Evolutionary conservation across 1,140 invertebrate genomes (phyloP).

Genomic region (silkworm (Bombyx mori)): ASM3026992v2 NC_085131.1:2722501-2723000

Average conservation of each 20-base stretch:
- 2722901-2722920: slow-evolving; percentile 34
- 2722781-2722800: slow-evolving; percentile 44
- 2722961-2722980: slow-evolving; percentile 31
- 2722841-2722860: slow-evolving; percentile 48
- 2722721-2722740: slow-evolving; percentile 8
- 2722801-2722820: slow-evolving; percentile 33
- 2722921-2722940: slow-evolving; percentile 33
- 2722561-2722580: no score
- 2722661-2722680: not conserved
- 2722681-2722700: not conserved
- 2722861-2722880: slow-evolving; percentile 33
- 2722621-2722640: no score
- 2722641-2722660: no score
- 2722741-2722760: slow-evolving; percentile 34
- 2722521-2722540: no score
- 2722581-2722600: no score
- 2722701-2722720: slow-evolving; percentile 25
- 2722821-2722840: slow-evolving; percentile 42
- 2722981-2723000: no score
- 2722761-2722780: slow-evolving; percentile 27
- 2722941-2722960: slow-evolving; percentile 16
- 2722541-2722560: no score
- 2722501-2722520: no score
- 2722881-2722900: slow-evolving; percentile 37
- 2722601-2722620: no score